Percentiles rank a stretch among this genome's conserved stretches.
Conservation (phyloP, 1,140 invertebrate genomes). For the Megalonaias nervosa region DNA sequence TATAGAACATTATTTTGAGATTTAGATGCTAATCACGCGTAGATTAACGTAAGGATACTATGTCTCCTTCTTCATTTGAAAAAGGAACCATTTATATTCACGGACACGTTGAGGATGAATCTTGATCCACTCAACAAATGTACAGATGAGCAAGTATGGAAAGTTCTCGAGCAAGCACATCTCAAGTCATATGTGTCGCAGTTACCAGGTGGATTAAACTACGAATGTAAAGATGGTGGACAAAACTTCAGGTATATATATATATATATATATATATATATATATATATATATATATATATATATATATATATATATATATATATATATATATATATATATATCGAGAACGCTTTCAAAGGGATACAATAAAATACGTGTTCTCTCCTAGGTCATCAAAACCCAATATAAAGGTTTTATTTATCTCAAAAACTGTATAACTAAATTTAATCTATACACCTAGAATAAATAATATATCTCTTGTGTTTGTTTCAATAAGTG, state of each 20-base stretch:
- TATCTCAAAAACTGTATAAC: too few relatives aligned
- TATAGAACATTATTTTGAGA: background rate
- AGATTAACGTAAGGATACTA: background rate
- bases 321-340: too few relatives aligned
- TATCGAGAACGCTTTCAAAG: too few relatives aligned
- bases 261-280: too few relatives aligned
- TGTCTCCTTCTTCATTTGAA: constrained; percentile 28
- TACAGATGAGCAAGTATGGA: constrained; percentile 73
- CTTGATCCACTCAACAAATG: constrained; percentile 77
- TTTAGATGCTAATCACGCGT: background rate
- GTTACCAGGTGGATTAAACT: constrained; percentile 40
- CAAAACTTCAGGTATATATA: constrained; percentile 28
- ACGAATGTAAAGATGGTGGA: constrained; percentile 61
- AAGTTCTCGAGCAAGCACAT: constrained; percentile 48
- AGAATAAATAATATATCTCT: too few relatives aligned
- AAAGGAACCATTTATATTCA: constrained; percentile 72
- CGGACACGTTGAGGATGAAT: constrained; percentile 72
- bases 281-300: too few relatives aligned
- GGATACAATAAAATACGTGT: too few relatives aligned
- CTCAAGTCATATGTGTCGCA: constrained; percentile 62
- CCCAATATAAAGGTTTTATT: too few relatives aligned
- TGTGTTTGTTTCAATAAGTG: too few relatives aligned
- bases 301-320: constrained; percentile 45
- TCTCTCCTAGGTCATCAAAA: too few relatives aligned
- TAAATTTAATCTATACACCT: too few relatives aligned